Conservation (phyloP, 1,140 invertebrate species). For the Neotoxoptera formosana region DNA sequence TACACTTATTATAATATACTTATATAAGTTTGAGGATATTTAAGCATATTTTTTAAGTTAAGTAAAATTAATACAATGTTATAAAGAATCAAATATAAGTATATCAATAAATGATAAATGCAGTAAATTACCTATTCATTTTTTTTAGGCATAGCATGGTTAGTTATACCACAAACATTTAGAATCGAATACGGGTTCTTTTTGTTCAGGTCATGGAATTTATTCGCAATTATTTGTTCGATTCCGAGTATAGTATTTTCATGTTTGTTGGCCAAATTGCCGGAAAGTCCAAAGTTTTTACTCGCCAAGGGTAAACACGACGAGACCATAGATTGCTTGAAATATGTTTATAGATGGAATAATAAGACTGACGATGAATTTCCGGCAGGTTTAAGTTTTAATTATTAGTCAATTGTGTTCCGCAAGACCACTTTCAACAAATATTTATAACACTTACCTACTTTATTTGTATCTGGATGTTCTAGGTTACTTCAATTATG, state of each 20-base stretch:
- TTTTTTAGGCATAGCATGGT: slow-evolving; percentile 79
- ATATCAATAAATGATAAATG: neutral
- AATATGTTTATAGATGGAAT: slow-evolving; percentile 80
- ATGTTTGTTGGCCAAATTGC: slow-evolving; percentile 79
- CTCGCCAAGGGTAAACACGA: slow-evolving; percentile 78
- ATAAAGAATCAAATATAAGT: neutral
- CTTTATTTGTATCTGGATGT: neutral
- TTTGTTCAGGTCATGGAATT: slow-evolving; percentile 89
- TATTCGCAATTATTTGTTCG: slow-evolving; percentile 87
- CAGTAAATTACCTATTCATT: neutral
- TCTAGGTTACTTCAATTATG: neutral
- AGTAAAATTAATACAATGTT: neutral
- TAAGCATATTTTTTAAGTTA: neutral
- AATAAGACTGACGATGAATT: slow-evolving; percentile 78
- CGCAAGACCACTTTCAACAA: neutral
- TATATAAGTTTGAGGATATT: neutral
- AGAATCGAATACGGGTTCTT: slow-evolving; percentile 65
- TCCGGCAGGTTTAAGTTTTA: slow-evolving; percentile 63
- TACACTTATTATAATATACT: too few relatives aligned
- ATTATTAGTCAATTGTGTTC: neutral
- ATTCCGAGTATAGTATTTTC: slow-evolving; percentile 86
- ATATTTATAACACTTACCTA: neutral
- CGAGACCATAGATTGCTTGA: slow-evolving; percentile 80
- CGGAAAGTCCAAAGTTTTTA: slow-evolving; percentile 92
- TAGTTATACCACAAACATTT: slow-evolving; percentile 76